Evolutionary conservation across 2,797 vertebrate genomes (phyloP).

Genomic region (Tinamus major): DNA sequence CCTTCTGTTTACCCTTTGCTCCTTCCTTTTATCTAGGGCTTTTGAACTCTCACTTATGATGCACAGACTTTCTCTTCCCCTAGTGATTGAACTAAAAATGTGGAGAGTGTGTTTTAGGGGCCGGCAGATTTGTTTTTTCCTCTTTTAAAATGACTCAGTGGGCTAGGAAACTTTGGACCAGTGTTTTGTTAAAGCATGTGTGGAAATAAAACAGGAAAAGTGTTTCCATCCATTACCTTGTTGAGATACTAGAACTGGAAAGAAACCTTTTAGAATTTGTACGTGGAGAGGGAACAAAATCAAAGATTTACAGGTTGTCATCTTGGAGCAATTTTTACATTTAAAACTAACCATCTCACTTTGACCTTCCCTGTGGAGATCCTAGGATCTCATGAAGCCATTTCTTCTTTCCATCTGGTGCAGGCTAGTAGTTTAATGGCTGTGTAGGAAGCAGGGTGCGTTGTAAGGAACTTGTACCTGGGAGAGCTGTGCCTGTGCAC

Average conservation of each 20-base stretch:
- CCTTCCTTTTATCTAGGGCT: not conserved
- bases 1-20: conserved; percentile 7
- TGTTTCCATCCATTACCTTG: not conserved
- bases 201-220: not conserved
- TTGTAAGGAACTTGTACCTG: not conserved
- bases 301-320: not conserved
- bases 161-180: not conserved
- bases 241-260: not conserved
- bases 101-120: not conserved
- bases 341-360: not conserved
- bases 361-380: not conserved
- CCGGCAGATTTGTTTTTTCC: not conserved
- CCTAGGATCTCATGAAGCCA: not conserved
- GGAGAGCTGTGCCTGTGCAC: not conserved
- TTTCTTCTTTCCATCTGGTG: not conserved
- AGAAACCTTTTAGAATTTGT: not conserved
- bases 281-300: not conserved
- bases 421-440: not conserved
- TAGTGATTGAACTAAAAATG: not conserved
- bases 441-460: not conserved
- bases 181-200: not conserved
- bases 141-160: not conserved
- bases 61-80: not conserved
- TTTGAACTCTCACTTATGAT: not conserved
- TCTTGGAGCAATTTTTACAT: not conserved